These are phyloP conservation scores for Crotalus horridus DNA, from an alignment of 2,113 vertebrate genomes.

Conservation along the genomic window DNA sequence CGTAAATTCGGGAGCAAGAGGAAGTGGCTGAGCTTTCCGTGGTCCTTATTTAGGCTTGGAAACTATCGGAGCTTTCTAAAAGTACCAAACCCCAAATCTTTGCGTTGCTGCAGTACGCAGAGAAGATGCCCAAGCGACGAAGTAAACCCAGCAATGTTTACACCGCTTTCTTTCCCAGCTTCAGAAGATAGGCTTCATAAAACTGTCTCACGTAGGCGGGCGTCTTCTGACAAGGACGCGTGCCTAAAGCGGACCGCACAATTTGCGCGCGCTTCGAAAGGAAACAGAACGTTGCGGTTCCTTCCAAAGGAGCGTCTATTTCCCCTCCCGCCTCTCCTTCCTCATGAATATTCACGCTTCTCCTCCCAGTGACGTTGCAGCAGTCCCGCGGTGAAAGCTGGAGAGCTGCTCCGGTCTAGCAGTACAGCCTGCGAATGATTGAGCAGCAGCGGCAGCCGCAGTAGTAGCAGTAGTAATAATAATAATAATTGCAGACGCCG, in stretches of 20 bases:
- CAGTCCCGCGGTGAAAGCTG: conserved; percentile 66
- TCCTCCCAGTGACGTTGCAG: conserved; percentile 69
- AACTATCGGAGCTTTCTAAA: no score
- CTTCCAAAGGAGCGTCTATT: neutral
- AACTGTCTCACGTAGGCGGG: neutral
- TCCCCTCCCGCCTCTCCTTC: neutral
- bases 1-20: neutral
- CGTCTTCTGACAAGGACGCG: neutral
- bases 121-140: neutral
- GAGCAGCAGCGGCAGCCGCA: conserved; percentile 2
- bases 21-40: neutral
- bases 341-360: conserved; percentile 65
- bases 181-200: neutral
- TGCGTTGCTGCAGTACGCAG: neutral
- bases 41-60: neutral
- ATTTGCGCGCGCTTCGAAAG: neutral
- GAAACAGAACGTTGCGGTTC: neutral
- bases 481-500: neutral
- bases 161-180: no score
- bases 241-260: neutral
- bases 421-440: conserved; percentile 55
- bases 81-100: neutral
- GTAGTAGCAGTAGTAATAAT: neutral
- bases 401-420: conserved; percentile 64
- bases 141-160: neutral